A percentile compares a stretch with the other conserved stretches of the same genome.
Evolutionary conservation across 1,140 invertebrate genomes (phyloP).

Genomic region (Contarinia nasturtii): DNA sequence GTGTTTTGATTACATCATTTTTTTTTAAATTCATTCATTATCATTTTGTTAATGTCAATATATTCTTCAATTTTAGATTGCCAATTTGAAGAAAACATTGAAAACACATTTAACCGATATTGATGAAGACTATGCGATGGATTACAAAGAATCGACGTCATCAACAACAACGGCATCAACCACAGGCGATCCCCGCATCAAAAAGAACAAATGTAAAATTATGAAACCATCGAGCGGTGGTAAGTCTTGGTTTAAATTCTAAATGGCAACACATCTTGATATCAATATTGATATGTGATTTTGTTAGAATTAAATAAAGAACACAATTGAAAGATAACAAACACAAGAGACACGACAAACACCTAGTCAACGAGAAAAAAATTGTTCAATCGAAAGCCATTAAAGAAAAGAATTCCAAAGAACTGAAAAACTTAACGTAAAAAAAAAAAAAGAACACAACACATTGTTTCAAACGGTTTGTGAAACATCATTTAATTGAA

Average conservation of each 20-base stretch:
- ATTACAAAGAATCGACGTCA: slow-evolving; percentile 23
- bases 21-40: too few species aligned
- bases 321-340: too few species aligned
- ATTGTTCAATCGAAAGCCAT: too few species aligned
- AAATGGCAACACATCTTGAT: neutral
- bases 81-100: slow-evolving; percentile 62
- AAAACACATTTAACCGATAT: slow-evolving; percentile 49
- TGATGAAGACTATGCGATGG: slow-evolving; percentile 37
- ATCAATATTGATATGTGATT: too few species aligned
- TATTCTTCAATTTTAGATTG: slow-evolving; percentile 34
- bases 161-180: slow-evolving; percentile 8
- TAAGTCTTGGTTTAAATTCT: slow-evolving; percentile 6
- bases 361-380: too few species aligned
- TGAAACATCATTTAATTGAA: neutral
- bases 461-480: neutral
- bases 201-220: slow-evolving; percentile 17
- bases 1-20: neutral
- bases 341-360: too few species aligned
- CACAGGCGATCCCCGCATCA: slow-evolving; percentile 17
- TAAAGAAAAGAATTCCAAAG: too few species aligned
- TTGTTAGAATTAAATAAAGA: too few species aligned
- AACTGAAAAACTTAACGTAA: too few species aligned
- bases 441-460: too few species aligned
- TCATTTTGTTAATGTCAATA: neutral
- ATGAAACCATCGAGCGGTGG: slow-evolving; percentile 10